A percentile compares a stretch with the other conserved stretches of the same genome.
Evolutionary conservation across 2,113 vertebrate species (phyloP).

Genomic region (Indicator indicator): DNA sequence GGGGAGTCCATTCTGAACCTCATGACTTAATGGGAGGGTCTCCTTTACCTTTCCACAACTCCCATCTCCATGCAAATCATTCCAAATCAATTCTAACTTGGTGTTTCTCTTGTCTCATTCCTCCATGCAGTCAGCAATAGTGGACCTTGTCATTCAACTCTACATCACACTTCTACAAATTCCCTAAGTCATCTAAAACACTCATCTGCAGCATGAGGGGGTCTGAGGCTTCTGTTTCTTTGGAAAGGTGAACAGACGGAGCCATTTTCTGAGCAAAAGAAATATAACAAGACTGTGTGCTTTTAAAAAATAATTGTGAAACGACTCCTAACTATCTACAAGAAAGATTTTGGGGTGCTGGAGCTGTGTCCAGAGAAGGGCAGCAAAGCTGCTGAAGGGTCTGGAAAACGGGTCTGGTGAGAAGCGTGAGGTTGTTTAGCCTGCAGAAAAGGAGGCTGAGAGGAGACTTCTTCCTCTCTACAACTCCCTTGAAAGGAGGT

Average conservation of each 20-base stretch:
- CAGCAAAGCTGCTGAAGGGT: no score
- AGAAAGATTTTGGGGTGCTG: no score
- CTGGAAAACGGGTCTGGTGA: no score
- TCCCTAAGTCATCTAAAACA: background rate
- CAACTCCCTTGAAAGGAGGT: no score
- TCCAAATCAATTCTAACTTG: background rate
- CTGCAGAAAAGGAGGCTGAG: no score
- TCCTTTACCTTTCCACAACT: background rate
- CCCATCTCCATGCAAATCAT: background rate
- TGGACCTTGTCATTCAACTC: background rate
- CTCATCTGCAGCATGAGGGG: background rate
- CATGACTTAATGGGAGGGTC: background rate
- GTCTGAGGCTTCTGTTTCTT: background rate
- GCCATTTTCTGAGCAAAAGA: slow-evolving; percentile 8
- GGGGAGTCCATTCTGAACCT: background rate
- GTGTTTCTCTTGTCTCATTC: background rate
- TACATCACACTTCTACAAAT: background rate
- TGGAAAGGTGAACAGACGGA: background rate
- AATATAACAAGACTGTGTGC: background rate
- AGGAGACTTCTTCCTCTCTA: no score
- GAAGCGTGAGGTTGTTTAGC: no score
- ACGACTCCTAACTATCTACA: no score
- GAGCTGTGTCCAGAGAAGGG: no score
- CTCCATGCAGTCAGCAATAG: background rate
- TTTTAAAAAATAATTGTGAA: background rate